These are phyloP conservation scores for Amphipyra berbera DNA, from an alignment of 2,888 invertebrate genomes.

Conservation along the genomic window DNA sequence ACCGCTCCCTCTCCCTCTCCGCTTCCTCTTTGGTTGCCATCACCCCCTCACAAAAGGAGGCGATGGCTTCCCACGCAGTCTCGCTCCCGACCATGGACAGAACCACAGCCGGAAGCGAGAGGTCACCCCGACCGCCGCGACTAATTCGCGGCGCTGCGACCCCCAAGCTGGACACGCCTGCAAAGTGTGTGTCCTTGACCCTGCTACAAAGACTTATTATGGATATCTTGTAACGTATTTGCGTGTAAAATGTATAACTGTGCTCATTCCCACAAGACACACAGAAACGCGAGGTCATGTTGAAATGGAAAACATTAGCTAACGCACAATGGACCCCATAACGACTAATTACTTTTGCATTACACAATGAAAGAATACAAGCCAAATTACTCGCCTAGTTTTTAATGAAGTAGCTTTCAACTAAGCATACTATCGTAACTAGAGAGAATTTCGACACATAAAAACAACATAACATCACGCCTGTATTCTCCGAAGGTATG, in stretches of 20 bases:
- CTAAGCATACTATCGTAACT: neutral
- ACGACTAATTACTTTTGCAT: slow-evolving; percentile 60
- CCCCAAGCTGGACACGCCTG: too few species aligned
- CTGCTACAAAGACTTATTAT: slow-evolving; percentile 44
- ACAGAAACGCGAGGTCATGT: slow-evolving; percentile 67
- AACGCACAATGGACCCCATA: slow-evolving; percentile 68
- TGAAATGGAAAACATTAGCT: slow-evolving; percentile 71
- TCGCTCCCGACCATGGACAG: too few species aligned
- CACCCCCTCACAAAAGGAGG: too few species aligned
- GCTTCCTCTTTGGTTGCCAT: too few species aligned
- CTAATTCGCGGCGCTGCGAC: too few species aligned
- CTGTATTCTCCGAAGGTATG: too few species aligned
- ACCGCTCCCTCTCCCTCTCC: too few species aligned
- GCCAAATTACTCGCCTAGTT: slow-evolving; percentile 35
- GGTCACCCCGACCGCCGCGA: too few species aligned
- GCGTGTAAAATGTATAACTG: slow-evolving; percentile 56
- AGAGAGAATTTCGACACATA: slow-evolving; percentile 3
- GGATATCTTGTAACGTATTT: slow-evolving; percentile 43
- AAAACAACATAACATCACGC: too few species aligned
- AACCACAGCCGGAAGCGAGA: too few species aligned
- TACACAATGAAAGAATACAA: slow-evolving; percentile 57
- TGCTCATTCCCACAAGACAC: slow-evolving; percentile 72
- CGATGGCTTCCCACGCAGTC: too few species aligned
- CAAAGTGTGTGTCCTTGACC: slow-evolving; percentile 58
- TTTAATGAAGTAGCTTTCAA: slow-evolving; percentile 21